phyloP scores from a whole-genome alignment of 2,113 vertebrate genomes.

The Baryphthengus martii region DNA sequence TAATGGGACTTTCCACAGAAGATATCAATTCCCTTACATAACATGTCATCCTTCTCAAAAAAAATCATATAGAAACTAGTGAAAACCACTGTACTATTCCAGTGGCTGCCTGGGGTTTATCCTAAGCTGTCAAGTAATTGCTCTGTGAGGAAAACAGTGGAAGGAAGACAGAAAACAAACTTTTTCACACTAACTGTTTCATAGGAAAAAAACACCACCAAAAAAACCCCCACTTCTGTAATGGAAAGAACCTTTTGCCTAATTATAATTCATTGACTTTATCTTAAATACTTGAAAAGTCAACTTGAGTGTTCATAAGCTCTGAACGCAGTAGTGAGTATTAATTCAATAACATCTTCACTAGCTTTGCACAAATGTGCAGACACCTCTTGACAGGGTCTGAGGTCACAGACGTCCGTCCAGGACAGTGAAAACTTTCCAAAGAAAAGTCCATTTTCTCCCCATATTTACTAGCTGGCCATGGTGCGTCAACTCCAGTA shows the following conservation, averaged over 20 bases:
- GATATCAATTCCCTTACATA: neutral
- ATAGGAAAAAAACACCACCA: neutral
- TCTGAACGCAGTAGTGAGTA: neutral
- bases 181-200: neutral
- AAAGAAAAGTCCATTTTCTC: neutral
- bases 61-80: neutral
- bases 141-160: neutral
- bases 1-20: neutral
- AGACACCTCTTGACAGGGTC: neutral
- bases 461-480: neutral
- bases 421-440: neutral
- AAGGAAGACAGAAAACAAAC: neutral
- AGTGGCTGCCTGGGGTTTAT: neutral
- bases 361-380: neutral
- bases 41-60: neutral
- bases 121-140: neutral
- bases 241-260: neutral
- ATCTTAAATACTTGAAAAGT: neutral
- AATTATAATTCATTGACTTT: neutral
- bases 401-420: neutral
- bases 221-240: neutral
- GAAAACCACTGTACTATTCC: neutral
- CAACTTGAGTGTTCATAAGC: neutral
- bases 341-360: neutral
- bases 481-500: rapidly evolving